These are phyloP conservation scores for Scortum barcoo DNA, from an alignment of 2,113 vertebrate genomes.

Conservation along the genomic window DNA sequence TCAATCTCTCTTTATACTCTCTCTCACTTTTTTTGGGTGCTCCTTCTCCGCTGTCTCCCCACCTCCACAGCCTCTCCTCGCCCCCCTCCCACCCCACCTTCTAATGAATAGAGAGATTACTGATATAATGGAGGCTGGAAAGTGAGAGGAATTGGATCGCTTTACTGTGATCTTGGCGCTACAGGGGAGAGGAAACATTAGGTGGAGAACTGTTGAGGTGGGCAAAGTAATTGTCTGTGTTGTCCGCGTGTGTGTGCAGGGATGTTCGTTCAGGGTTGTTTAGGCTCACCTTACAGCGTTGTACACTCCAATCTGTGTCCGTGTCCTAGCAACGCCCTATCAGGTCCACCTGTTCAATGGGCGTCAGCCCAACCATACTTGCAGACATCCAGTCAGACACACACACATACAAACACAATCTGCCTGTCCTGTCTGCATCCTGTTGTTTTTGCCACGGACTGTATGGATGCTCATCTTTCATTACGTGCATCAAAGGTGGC, in stretches of 20 bases:
- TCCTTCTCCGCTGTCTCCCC: constrained; percentile 26
- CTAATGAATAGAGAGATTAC: constrained; percentile 64
- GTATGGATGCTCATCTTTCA: background rate
- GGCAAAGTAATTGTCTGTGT: constrained; percentile 44
- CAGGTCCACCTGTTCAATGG: constrained; percentile 67
- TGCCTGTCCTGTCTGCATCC: constrained; percentile 26
- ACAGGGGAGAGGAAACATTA: constrained; percentile 44
- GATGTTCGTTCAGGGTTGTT: constrained; percentile 45
- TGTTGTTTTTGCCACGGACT: background rate
- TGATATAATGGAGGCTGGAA: constrained; percentile 47
- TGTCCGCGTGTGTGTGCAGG: constrained; percentile 7
- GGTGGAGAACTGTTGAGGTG: constrained; percentile 30
- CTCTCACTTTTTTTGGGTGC: constrained; percentile 20
- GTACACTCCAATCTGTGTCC: constrained; percentile 39
- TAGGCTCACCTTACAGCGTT: constrained; percentile 48
- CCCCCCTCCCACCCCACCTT: no score
- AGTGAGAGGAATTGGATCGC: constrained; percentile 43
- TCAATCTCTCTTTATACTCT: constrained; percentile 25
- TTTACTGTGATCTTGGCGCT: constrained; percentile 34
- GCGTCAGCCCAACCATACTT: constrained; percentile 45
- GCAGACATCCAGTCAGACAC: constrained; percentile 12
- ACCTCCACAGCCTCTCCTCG: background rate
- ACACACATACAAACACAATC: constrained; percentile 24
- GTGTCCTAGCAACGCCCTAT: constrained; percentile 73
- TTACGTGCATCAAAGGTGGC: background rate